Conservation (phyloP, 2,888 invertebrate genomes). For the Busseola fusca region DNA sequence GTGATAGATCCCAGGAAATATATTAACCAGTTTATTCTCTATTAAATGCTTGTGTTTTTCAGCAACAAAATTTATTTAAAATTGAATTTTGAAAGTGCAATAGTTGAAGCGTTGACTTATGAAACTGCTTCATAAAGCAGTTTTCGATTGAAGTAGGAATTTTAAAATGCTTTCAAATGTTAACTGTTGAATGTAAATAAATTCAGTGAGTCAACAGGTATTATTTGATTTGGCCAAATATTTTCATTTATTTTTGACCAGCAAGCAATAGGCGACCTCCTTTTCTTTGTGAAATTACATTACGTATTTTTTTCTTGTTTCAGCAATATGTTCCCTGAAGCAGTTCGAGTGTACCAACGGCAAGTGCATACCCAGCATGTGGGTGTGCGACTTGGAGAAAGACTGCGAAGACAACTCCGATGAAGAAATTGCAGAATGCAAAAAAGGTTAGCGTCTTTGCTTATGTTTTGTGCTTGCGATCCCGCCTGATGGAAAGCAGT, state of each 20-base stretch:
- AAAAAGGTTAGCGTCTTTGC: constrained; percentile 83
- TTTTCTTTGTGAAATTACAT: no score
- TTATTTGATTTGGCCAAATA: not conserved
- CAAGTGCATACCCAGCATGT: constrained; percentile 93
- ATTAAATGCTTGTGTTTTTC: not conserved
- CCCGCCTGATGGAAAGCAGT: no score
- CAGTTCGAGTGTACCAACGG: constrained; percentile 93
- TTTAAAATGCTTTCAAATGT: constrained; percentile 12
- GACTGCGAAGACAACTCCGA: constrained; percentile 96
- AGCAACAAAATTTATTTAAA: not conserved
- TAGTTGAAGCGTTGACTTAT: constrained; percentile 18
- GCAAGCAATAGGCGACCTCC: not conserved
- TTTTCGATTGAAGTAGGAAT: constrained; percentile 12
- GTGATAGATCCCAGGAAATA: not conserved
- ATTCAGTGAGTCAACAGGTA: constrained; percentile 3
- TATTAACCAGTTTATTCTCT: not conserved
- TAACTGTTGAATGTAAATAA: not conserved
- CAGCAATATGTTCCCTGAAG: constrained; percentile 90
- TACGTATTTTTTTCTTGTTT: constrained; percentile 60
- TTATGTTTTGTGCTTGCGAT: no score
- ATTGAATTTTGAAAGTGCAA: constrained; percentile 5
- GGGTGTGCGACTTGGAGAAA: constrained; percentile 93
- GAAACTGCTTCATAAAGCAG: constrained; percentile 14
- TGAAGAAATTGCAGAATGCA: constrained; percentile 92
- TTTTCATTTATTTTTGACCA: not conserved